Evolutionary conservation across 2,113 vertebrate species (phyloP), one percentile per base, ranked within the genome.

Genomic region (Tichodroma muraria): DNA sequence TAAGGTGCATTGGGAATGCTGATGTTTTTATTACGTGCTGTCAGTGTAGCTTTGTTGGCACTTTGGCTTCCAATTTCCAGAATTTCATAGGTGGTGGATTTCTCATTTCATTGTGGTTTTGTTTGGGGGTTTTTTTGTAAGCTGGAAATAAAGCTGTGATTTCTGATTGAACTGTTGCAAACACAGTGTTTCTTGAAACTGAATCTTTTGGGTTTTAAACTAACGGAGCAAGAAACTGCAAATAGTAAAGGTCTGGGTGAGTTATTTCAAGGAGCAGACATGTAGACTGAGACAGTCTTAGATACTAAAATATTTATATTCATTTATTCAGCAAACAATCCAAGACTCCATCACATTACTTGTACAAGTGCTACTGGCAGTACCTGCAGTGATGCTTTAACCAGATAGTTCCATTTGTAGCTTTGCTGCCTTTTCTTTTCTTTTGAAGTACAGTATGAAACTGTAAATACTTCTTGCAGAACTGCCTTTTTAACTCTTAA

Each of bases 381-480:
- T 91, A 91, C 60, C 76, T 71, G 47, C 6, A 4, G 91, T 90
- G 88, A 91, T 79, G 84, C 95, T 97, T 97, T 82, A 79, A 87
- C 72, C 78, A 69, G 76, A 49, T 82, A 60, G 87, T 85, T 89
- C 88, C 89, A 69, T 88, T 65, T 80, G 77, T 92, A 89, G 87
- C 86, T 95, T 72, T 75, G 54, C 94, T 94, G 89, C 75, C 88
- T 92, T 93, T 87, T 87, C 72, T 75, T 66, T 56, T 93, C 21
- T 45, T 89, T 79, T 66, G 64, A 89, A 95, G 90, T 93, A 90
- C 94, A 88, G 83, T 94, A 60, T 94, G 91, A 89, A 95, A 96
- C 90, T 96, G 88, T 94, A 95, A 94, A 94, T 94, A 94, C 53
- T 90, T 90, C 93, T 91, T 93, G 91, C 96, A 95, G 94, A 89